phyloP scores from a whole-genome alignment of 1,140 invertebrate species.

The Drosophila nigrodunni region DNA sequence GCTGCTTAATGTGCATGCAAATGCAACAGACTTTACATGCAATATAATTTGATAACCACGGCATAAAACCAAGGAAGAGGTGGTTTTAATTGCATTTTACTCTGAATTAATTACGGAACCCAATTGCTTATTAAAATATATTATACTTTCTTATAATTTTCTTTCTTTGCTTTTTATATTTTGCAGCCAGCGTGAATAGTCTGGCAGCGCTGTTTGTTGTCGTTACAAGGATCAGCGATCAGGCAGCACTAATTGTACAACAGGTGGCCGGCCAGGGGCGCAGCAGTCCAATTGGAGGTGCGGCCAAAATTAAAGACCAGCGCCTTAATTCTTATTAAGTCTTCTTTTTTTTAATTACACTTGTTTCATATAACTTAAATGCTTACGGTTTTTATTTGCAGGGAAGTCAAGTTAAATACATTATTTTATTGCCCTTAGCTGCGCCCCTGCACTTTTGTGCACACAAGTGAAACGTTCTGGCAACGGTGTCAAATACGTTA shows the following conservation, averaged over 20 bases:
- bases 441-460: no score
- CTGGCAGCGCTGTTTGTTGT: slow-evolving; percentile 20
- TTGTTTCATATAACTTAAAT: no score
- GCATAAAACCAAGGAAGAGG: slow-evolving; percentile 24
- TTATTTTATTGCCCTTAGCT: no score
- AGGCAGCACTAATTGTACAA: not conserved
- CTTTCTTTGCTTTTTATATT: not conserved
- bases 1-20: slow-evolving; percentile 27
- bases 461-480: not conserved
- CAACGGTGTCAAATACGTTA: not conserved
- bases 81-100: slow-evolving; percentile 15
- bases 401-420: no score
- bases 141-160: slow-evolving; percentile 5
- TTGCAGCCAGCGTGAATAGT: not conserved
- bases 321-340: no score
- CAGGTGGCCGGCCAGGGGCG: no score
- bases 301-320: no score
- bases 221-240: slow-evolving; percentile 5
- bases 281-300: no score
- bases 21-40: slow-evolving; percentile 34
- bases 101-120: slow-evolving; percentile 36
- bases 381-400: no score
- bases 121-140: slow-evolving; percentile 22
- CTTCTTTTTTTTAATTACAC: no score
- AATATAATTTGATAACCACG: slow-evolving; percentile 11